Conservation (phyloP, 2,888 invertebrate species). For the Oscheius myriophilus region DNA sequence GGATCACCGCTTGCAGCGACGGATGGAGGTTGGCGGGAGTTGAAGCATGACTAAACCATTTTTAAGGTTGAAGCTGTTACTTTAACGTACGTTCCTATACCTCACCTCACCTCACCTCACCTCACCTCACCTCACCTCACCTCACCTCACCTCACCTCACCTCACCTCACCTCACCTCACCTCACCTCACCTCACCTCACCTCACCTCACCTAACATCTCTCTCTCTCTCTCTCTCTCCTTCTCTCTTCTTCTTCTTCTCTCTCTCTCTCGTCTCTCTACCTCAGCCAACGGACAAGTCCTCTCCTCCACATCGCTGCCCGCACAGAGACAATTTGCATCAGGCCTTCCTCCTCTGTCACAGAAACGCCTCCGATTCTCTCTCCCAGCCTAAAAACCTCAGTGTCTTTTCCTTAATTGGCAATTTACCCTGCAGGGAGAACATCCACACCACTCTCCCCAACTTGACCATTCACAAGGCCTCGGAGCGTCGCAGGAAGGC, state of each 20-base stretch:
- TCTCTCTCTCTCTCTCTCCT: background rate
- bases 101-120: too few species aligned
- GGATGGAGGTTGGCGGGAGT: too few species aligned
- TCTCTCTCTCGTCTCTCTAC: constrained; percentile 2
- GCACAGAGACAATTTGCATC: constrained; percentile 46
- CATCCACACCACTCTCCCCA: constrained; percentile 64
- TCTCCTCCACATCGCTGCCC: constrained; percentile 43
- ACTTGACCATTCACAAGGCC: constrained; percentile 50
- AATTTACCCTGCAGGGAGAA: constrained; percentile 44
- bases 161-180: too few species aligned
- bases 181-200: too few species aligned
- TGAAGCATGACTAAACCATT: too few species aligned
- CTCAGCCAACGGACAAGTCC: constrained; percentile 33
- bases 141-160: too few species aligned
- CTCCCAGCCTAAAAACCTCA: constrained; percentile 40
- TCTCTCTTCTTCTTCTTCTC: background rate
- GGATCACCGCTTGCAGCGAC: constrained; percentile 1
- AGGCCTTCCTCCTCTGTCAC: constrained; percentile 46
- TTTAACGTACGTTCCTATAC: too few species aligned
- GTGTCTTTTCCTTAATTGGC: too few species aligned
- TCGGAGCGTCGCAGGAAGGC: constrained; percentile 34
- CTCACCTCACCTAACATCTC: too few species aligned
- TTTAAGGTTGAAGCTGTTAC: too few species aligned
- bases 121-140: too few species aligned
- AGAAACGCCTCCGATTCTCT: constrained; percentile 50